A percentile compares a stretch with the other conserved stretches of the same genome.
Conservation (phyloP, 1,140 invertebrate species). For the Ladona fulva region DNA sequence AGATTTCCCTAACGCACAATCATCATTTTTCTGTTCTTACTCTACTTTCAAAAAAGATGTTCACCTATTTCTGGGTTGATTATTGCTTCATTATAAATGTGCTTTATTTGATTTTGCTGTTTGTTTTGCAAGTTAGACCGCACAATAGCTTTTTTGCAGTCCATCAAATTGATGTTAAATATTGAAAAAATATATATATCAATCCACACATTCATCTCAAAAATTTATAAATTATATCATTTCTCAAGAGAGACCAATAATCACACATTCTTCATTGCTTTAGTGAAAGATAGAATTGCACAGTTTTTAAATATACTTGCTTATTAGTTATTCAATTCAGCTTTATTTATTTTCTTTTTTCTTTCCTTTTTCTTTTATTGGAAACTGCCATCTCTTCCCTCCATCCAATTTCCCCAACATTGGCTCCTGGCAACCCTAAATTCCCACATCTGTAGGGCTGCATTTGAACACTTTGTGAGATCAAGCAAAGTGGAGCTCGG, state of each 20-base stretch:
- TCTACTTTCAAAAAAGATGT: neutral
- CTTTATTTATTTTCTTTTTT: constrained; percentile 5
- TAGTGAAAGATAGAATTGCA: neutral
- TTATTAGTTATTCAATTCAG: constrained; percentile 7
- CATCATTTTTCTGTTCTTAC: neutral
- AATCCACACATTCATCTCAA: neutral
- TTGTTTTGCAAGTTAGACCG: neutral
- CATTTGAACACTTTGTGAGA: constrained; percentile 50
- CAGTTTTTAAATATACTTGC: constrained; percentile 1
- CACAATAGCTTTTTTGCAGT: neutral
- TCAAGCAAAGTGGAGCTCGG: constrained; percentile 38
- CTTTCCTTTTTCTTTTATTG: constrained; percentile 10
- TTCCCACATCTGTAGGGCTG: constrained; percentile 44
- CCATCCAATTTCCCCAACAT: neutral
- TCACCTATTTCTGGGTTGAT: neutral
- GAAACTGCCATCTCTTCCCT: neutral
- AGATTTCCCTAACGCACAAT: neutral
- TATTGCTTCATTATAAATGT: neutral
- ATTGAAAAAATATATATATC: neutral
- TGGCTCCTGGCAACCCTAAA: constrained; percentile 24
- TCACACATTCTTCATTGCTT: neutral
- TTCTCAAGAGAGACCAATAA: neutral
- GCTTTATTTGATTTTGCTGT: neutral
- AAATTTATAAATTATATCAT: neutral
- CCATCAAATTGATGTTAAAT: neutral